Percentiles rank a stretch among this genome's conserved stretches.
phyloP scores from a whole-genome alignment of 64 coral and sea anemone species.

The Stichodactyla mertensii region DNA sequence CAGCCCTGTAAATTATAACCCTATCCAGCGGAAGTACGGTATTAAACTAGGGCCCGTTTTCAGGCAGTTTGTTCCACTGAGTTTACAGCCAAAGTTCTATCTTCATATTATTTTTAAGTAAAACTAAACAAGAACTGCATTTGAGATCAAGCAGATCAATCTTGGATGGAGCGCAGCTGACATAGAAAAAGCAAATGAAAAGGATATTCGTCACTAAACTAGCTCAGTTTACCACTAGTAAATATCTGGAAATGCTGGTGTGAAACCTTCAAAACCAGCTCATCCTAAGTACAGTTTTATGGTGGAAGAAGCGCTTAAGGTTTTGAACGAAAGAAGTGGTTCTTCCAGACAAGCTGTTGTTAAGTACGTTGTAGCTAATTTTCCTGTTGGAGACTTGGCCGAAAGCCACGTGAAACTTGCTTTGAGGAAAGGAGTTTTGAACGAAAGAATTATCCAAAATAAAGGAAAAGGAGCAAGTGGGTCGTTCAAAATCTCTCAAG shows the following conservation, averaged over 20 bases:
- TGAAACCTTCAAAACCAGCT: slow-evolving; percentile 36
- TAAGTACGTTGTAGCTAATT: slow-evolving; percentile 72
- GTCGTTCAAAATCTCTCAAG: slow-evolving; percentile 72
- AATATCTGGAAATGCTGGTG: slow-evolving; percentile 1
- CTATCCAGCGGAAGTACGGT: too few relatives aligned
- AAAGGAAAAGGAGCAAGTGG: slow-evolving; percentile 76
- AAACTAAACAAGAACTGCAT: too few relatives aligned
- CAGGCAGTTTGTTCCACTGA: too few relatives aligned
- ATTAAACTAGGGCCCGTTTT: too few relatives aligned
- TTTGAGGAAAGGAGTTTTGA: slow-evolving; percentile 48
- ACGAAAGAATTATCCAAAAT: slow-evolving; percentile 57
- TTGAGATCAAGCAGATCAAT: too few relatives aligned
- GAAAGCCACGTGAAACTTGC: slow-evolving; percentile 68
- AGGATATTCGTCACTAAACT: too few relatives aligned
- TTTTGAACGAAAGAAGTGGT: slow-evolving; percentile 69
- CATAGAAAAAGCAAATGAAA: too few relatives aligned
- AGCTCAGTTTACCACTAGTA: too few relatives aligned
- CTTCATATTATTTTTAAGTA: too few relatives aligned
- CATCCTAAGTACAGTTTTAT: slow-evolving; percentile 77
- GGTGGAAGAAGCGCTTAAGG: slow-evolving; percentile 79
- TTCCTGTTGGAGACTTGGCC: slow-evolving; percentile 39
- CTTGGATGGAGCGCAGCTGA: too few relatives aligned
- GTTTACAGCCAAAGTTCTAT: too few relatives aligned
- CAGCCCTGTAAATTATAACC: too few relatives aligned
- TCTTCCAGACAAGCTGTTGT: slow-evolving; percentile 79